Evolutionary conservation across 2,888 invertebrate species (phyloP).

Genomic region (Mimas tiliae): DNA sequence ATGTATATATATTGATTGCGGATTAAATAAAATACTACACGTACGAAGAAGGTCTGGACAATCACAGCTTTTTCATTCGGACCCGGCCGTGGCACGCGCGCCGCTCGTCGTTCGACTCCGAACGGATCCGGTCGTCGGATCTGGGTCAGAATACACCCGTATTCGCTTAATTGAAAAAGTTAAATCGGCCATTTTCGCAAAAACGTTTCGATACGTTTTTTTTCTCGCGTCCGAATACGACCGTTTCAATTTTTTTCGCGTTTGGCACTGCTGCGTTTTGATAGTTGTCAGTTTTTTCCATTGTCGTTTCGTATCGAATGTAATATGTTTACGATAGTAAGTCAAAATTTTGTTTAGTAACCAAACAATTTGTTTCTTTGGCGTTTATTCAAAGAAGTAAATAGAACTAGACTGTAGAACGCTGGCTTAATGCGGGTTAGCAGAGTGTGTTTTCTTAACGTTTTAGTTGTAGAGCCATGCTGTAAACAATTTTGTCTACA

Average conservation of each 20-base stretch:
- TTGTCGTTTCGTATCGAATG: conserved; percentile 20
- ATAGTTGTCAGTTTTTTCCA: conserved; percentile 27
- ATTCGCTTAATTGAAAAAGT: conserved; percentile 77
- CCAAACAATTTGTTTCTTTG: neutral
- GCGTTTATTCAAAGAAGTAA: neutral
- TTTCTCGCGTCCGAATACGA: conserved; percentile 45
- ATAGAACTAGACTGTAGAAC: no score
- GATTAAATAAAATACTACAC: conserved; percentile 26
- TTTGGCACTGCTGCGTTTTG: conserved; percentile 28
- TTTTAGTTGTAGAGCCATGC: no score
- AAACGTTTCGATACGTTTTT: conserved; percentile 60
- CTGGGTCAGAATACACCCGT: conserved; percentile 61
- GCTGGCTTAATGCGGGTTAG: no score
- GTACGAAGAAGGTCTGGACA: conserved; percentile 50
- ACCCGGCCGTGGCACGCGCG: conserved; percentile 56
- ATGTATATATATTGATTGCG: neutral
- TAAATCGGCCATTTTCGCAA: conserved; percentile 73
- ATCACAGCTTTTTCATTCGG: conserved; percentile 66
- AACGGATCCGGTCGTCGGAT: conserved; percentile 49
- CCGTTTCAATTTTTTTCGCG: conserved; percentile 36
- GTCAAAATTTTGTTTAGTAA: neutral
- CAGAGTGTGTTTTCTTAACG: no score
- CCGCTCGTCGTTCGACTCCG: conserved; percentile 44
- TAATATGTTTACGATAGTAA: conserved; percentile 6
- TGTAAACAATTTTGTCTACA: no score